Conservation (phyloP, 2,113 vertebrate species). For the Dipodomys spectabilis region DNA sequence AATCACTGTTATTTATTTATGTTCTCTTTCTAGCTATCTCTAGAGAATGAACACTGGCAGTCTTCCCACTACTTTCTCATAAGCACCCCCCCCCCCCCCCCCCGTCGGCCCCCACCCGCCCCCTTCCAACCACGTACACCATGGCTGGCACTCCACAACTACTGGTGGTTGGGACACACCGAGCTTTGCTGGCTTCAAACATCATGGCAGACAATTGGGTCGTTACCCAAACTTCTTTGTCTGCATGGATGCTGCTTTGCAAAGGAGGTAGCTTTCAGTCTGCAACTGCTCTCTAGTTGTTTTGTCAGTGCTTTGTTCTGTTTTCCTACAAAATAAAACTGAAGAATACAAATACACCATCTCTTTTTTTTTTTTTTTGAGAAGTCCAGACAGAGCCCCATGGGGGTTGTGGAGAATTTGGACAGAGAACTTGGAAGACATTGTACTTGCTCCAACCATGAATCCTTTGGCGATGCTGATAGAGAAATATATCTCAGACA, state of each 20-base stretch:
- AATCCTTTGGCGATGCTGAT: not conserved
- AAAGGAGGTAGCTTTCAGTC: not conserved
- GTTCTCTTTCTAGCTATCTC: constrained; percentile 70
- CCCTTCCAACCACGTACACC: not conserved
- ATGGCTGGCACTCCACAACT: not conserved
- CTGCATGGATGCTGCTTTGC: not conserved
- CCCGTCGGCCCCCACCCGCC: not conserved
- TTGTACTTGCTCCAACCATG: accelerated
- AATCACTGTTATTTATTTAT: constrained; percentile 69
- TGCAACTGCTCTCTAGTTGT: not conserved
- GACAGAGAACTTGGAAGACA: not conserved
- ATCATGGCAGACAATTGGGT: too few species aligned
- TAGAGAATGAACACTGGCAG: constrained; percentile 64
- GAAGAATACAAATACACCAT: not conserved
- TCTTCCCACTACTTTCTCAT: constrained; percentile 57
- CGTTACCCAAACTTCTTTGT: not conserved
- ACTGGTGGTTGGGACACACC: not conserved
- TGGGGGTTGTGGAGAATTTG: not conserved
- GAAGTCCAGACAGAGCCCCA: not conserved
- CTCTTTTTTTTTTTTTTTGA: not conserved
- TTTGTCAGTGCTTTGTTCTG: not conserved
- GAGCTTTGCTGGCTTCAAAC: not conserved
- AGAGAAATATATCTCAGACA: not conserved
- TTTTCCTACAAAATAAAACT: not conserved
- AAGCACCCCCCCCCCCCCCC: not conserved